Evolutionary conservation across 2,113 vertebrate genomes (phyloP), one percentile per base, ranked within the genome.

Genomic region (Platycercus adscitus): DNA sequence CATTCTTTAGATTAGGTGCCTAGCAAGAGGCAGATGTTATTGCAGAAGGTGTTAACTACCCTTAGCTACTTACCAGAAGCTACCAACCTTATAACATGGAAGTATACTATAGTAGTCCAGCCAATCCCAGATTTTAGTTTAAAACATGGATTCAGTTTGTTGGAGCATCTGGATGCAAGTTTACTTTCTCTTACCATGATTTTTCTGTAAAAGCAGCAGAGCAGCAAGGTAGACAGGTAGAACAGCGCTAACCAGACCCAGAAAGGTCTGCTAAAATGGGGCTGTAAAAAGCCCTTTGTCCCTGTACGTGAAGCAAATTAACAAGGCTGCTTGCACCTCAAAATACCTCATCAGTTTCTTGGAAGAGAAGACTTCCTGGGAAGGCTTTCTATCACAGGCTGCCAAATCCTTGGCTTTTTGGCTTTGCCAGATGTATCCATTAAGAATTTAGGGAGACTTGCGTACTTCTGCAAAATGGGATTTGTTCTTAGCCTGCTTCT

Each of bases 401-500:
- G 43, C 73, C 46, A 91, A 61, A 65, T 85, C 35, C 33, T 50
- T 68, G 2, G 1, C 29, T 16, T 84, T 70, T 85, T 88, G 55
- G 11, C 25, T 88, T 91, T 75, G 37, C 71, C 75, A 82, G 37
- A 60, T 81, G 9, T 65, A 73, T 77, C 66, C 47, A 20, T 11
- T 81, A 35, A 89, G 70, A 80, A 90, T 60, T 89, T 29, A 80
- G 47, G 70, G 37, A 49, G 52, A 69, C 53, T 73, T 77, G 31
- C 20, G 13, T 72, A 46, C 23, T 76, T 93, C 47, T 55, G 39
- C 49, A 89, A 39, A 85, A 87, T 11, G 77, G 25, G 20, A 50
- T 86, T 91, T 88, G 53, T 23, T 89, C n/a, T 66, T 86, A 85
- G 70, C 69, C 64, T 76, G 43, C 33, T 44, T 89, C 71, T 94